These are phyloP conservation scores for Cenopis cana DNA, from an alignment of 2,888 invertebrate species.

Conservation along the genomic window DNA sequence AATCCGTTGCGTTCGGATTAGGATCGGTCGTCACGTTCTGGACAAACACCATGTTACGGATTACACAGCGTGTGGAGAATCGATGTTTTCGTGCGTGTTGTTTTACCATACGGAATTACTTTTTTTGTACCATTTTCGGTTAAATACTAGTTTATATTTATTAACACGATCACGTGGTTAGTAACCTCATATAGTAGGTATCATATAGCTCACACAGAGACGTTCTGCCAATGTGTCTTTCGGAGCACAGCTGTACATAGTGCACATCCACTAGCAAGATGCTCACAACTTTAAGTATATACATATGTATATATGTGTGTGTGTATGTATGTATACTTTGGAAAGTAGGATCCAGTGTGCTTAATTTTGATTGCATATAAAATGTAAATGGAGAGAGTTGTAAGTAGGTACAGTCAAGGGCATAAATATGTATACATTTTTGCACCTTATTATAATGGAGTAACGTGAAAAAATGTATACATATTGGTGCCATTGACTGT, in stretches of 20 bases:
- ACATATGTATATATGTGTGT: too few species aligned
- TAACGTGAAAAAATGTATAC: too few species aligned
- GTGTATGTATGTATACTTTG: too few species aligned
- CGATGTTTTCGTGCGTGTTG: conserved; percentile 61
- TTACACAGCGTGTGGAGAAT: conserved; percentile 71
- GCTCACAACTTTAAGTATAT: too few species aligned
- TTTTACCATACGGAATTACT: conserved; percentile 53
- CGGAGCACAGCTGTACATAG: too few species aligned
- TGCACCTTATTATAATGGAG: too few species aligned
- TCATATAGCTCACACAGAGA: neutral
- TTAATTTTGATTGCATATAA: neutral
- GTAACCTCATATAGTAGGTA: neutral
- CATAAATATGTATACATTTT: too few species aligned
- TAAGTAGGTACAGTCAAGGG: too few species aligned
- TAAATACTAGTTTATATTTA: conserved; percentile 20
- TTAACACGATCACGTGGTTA: neutral
- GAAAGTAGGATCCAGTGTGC: neutral
- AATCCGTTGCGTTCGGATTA: conserved; percentile 48
- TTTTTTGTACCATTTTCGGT: conserved; percentile 28
- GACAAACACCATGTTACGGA: conserved; percentile 74
- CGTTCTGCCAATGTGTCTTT: neutral
- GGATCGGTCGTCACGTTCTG: conserved; percentile 60
- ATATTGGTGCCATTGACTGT: too few species aligned
- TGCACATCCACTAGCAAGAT: too few species aligned
- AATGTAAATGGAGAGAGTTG: too few species aligned